These are phyloP conservation scores for Gymnocypris eckloni DNA, from an alignment of 2,797 vertebrate genomes.

Conservation along the genomic window DNA sequence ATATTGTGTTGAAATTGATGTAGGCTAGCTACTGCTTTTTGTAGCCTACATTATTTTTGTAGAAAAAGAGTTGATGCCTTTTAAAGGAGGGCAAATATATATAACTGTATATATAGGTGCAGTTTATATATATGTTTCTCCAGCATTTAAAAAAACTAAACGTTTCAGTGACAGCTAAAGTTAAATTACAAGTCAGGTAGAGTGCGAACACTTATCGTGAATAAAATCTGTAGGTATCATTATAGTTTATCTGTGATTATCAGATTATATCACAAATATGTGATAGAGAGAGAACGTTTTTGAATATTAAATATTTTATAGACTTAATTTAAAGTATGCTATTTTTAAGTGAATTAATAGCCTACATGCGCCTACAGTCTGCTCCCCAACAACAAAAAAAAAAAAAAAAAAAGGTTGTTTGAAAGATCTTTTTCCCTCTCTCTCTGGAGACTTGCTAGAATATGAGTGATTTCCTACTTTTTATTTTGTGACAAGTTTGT, in stretches of 20 bases:
- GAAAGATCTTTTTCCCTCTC: background rate
- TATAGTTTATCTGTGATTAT: no score
- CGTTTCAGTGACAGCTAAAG: background rate
- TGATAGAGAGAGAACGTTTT: background rate
- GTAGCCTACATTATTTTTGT: background rate
- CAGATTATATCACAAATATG: no score
- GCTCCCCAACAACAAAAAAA: background rate
- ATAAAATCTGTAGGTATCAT: no score
- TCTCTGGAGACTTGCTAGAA: background rate
- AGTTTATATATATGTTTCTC: background rate
- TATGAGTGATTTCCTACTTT: slow-evolving; percentile 7
- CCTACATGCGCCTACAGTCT: no score
- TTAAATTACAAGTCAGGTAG: background rate
- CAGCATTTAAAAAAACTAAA: background rate
- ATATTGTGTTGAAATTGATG: background rate
- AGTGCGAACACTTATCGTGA: no score
- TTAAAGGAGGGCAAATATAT: background rate
- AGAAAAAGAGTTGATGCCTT: background rate
- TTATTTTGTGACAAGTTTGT: slow-evolving; percentile 5
- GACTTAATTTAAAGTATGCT: background rate
- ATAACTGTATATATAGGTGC: background rate
- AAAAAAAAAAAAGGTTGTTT: background rate
- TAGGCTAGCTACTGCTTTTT: background rate
- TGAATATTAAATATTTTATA: background rate
- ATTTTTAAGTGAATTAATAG: background rate